Base-by-base conservation (phyloP, 2,888 invertebrate genomes). In the Drosophila paramelanica region DNA sequence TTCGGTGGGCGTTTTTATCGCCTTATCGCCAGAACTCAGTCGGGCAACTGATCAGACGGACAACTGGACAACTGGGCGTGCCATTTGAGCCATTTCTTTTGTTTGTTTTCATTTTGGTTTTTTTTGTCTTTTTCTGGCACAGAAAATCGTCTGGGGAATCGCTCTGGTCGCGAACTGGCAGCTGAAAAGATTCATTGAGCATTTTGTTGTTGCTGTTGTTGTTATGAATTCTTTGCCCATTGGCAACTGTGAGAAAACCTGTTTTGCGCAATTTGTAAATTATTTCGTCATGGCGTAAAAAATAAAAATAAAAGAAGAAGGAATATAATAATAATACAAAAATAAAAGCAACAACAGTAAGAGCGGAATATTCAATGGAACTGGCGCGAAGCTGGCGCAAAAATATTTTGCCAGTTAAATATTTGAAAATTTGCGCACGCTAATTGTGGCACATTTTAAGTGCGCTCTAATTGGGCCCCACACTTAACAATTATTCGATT, bases 231-330 rank as follows among this genome's bases (percentile, higher is more conserved):
- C 65, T 53, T 43, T 36, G 53, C 36, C 36, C 20, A 41, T 43
- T 36, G 53, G 47, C 38, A 20, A 42, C 31, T 36, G 43, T 56
- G 51, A 20, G 14, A 20, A 81, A 82, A 82, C 81, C 82, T 36
- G 81, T 81, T 81, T 77, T 68, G 65, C 67, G 69, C 80, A 85
- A 82, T 85, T 81, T 85, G 81, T 82, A 85, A 76, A 82, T 85
- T 80, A 70, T 82, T 77, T 77, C 82, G 77, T 81, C 85, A 85
- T 77, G 74, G 73, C 67, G 64, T 43, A 73, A 65, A 61, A 56
- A 65, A 59, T 57, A 51, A 64, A 51, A 56, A 73, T 62, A 61
- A 59, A 51, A 64, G 49, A 56, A 50, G 31, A 67, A 11, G 36
- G 13, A 11, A 36, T 13, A 36, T 36, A 36, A 13, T 36, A 36